These are phyloP conservation scores for Acipenser transmontanus DNA, from an alignment of 2,797 vertebrate genomes.

Conservation along the genomic window DNA sequence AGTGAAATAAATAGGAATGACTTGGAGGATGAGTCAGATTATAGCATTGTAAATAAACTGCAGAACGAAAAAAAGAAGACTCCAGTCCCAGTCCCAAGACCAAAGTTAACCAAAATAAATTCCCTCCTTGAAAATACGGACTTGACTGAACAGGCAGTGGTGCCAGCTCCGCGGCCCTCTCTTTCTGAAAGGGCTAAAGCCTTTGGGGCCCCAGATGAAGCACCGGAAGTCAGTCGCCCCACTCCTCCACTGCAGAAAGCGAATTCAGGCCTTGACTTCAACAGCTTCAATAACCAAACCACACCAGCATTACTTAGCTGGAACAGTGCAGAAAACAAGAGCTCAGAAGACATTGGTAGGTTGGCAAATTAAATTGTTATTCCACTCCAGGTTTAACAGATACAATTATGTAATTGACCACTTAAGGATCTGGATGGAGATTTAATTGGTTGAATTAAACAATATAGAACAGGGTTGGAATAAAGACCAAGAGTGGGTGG, in stretches of 20 bases:
- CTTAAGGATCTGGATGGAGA: no score
- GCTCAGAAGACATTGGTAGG: constrained; percentile 62
- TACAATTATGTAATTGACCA: no score
- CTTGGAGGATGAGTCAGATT: constrained; percentile 22
- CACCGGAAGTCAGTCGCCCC: constrained; percentile 21
- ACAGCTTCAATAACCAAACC: constrained; percentile 68
- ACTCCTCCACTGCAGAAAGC: constrained; percentile 40
- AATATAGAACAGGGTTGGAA: no score
- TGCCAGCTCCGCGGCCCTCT: constrained; percentile 47
- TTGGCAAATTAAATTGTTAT: constrained; percentile 11
- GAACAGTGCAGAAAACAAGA: constrained; percentile 34
- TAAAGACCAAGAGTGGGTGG: no score
- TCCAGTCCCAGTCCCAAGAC: constrained; percentile 54
- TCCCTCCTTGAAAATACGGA: no score
- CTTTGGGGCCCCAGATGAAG: constrained; percentile 47
- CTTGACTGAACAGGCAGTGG: constrained; percentile 31
- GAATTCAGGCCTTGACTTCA: constrained; percentile 60
- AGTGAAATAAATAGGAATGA: constrained; percentile 46
- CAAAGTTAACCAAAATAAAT: constrained; percentile 53
- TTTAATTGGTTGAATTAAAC: no score
- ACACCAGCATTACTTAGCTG: constrained; percentile 28
- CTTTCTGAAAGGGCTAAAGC: constrained; percentile 50
- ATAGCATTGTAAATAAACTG: constrained; percentile 28
- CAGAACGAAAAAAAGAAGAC: constrained; percentile 44
- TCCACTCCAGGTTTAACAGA: neutral